phyloP scores from a whole-genome alignment of 2,113 vertebrate genomes.

The Cyanistes caeruleus region DNA sequence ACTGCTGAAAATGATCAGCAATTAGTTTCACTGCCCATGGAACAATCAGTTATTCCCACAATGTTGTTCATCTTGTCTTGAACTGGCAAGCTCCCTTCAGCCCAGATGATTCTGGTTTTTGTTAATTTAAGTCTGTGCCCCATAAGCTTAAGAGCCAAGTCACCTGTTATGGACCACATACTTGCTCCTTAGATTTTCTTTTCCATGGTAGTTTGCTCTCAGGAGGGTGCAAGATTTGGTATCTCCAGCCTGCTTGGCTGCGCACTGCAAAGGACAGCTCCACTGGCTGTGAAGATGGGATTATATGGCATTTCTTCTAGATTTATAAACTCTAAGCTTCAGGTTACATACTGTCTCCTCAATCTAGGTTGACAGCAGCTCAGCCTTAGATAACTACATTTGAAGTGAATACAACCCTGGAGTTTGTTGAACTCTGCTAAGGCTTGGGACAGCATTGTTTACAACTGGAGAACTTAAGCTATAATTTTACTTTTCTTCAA shows the following conservation, averaged over 20 bases:
- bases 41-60: rapidly evolving
- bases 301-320: neutral
- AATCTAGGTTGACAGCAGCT: neutral
- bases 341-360: neutral
- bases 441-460: neutral
- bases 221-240: neutral
- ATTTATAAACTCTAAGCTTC: neutral
- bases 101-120: neutral
- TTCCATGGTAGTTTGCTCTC: neutral
- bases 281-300: neutral
- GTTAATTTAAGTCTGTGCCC: neutral
- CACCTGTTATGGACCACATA: neutral
- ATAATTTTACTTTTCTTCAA: neutral
- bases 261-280: neutral
- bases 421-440: neutral
- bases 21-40: neutral
- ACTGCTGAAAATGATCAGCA: neutral
- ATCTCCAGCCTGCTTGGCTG: neutral
- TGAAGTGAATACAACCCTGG: neutral
- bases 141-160: neutral
- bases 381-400: neutral
- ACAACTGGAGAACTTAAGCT: neutral
- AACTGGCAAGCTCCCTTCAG: neutral
- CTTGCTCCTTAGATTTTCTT: neutral
- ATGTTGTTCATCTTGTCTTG: neutral